Percentiles rank a stretch among this genome's conserved stretches.
These are phyloP conservation scores for Aphelenchoides fujianensis DNA, from an alignment of 1,140 invertebrate species.

Conservation along the genomic window DNA sequence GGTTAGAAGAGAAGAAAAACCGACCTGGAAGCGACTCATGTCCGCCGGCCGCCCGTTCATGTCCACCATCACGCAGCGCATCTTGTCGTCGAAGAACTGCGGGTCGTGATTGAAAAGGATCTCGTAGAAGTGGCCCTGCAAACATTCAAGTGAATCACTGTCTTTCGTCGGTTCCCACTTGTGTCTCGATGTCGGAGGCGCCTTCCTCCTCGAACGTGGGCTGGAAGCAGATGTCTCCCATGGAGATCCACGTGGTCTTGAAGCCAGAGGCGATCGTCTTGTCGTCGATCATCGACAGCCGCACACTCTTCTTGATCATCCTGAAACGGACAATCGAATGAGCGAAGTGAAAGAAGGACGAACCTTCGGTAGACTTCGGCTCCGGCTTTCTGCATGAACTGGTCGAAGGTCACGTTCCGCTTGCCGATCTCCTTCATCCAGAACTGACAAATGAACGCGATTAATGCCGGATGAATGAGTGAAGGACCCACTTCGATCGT, in stretches of 20 bases:
- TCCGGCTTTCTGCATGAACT: conserved; percentile 58
- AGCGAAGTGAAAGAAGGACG: no score
- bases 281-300: conserved; percentile 52
- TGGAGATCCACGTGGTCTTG: conserved; percentile 57
- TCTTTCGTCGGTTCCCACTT: no score
- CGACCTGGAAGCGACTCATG: background rate
- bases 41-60: conserved; percentile 56
- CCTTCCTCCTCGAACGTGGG: conserved; percentile 27
- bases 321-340: background rate
- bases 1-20: no score
- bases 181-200: background rate
- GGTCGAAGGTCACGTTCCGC: conserved; percentile 54
- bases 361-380: conserved; percentile 43
- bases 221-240: conserved; percentile 60
- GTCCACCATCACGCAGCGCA: no score
- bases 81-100: conserved; percentile 51
- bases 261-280: conserved; percentile 53
- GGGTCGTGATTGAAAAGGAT: conserved; percentile 57
- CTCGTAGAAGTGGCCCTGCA: conserved; percentile 54
- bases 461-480: no score
- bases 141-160: no score
- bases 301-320: conserved; percentile 11
- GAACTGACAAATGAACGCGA: conserved; percentile 38
- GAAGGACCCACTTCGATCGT: conserved; percentile 1
- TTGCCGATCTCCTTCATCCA: conserved; percentile 46